A percentile compares a stretch with the other conserved stretches of the same genome.
phyloP scores from a whole-genome alignment of 1,140 invertebrate genomes.

The Sarcophaga peregrina region DNA sequence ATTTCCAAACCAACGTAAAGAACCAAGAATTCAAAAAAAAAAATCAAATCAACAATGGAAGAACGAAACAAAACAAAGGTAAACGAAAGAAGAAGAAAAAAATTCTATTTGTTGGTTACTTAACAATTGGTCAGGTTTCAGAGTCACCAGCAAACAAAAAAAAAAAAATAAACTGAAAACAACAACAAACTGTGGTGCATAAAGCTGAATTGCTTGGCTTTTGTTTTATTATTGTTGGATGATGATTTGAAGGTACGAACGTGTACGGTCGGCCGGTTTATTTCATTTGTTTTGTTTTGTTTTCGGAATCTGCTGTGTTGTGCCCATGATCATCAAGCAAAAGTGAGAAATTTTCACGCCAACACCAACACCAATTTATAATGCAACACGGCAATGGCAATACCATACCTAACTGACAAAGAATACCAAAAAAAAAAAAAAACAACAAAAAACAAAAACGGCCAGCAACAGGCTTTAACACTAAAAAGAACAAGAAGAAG shows the following conservation, averaged over 20 bases:
- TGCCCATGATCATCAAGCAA: slow-evolving; percentile 24
- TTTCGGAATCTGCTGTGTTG: background rate
- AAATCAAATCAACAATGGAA: background rate
- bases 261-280: background rate
- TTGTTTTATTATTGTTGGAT: no score
- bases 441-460: background rate
- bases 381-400: background rate
- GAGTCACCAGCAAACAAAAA: background rate
- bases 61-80: background rate
- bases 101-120: background rate
- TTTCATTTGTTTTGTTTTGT: background rate
- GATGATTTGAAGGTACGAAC: no score
- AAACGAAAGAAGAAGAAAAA: background rate
- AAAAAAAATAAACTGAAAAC: no score
- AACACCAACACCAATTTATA: slow-evolving; percentile 11
- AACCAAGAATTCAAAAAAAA: background rate
- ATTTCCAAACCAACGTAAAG: no score
- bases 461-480: background rate
- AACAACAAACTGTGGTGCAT: no score
- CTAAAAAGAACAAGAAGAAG: background rate
- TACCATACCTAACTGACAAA: no score
- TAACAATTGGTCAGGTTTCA: slow-evolving; percentile 5
- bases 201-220: no score
- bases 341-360: slow-evolving; percentile 26
- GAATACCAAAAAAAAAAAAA: no score